These are phyloP conservation scores for Plutella xylostella DNA, from an alignment of 2,888 invertebrate genomes.

Conservation along the genomic window DNA sequence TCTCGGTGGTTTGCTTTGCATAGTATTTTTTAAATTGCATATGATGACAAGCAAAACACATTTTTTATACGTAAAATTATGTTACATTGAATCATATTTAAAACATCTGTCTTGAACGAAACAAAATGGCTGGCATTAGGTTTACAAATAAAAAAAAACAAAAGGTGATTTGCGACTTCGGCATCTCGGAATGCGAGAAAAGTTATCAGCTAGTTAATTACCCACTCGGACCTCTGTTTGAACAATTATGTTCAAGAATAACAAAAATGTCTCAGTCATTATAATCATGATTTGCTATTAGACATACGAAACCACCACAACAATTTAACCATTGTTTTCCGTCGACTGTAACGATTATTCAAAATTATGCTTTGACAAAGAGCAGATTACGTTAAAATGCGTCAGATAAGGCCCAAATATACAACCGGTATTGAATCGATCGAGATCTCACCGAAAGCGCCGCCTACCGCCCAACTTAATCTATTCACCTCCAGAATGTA, in stretches of 20 bases:
- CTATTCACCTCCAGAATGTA: neutral
- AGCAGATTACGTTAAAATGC: neutral
- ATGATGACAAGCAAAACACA: too few species aligned
- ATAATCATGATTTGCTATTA: neutral
- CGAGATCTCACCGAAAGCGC: constrained; percentile 6
- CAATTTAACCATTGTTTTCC: neutral
- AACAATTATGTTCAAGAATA: too few species aligned
- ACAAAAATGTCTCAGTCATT: neutral
- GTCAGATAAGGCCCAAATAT: neutral
- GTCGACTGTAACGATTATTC: neutral
- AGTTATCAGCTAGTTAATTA: neutral
- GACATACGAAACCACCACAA: neutral
- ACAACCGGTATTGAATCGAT: constrained; percentile 4
- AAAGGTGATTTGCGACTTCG: constrained; percentile 29
- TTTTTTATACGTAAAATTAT: too few species aligned
- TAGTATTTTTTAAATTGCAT: too few species aligned
- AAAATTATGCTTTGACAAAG: neutral
- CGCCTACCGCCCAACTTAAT: constrained; percentile 12
- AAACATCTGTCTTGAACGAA: too few species aligned
- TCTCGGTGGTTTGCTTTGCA: too few species aligned
- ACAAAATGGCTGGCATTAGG: too few species aligned
- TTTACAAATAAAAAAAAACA: neutral
- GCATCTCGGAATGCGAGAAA: constrained; percentile 27
- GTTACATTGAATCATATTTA: too few species aligned
- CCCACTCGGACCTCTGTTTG: neutral